Percentiles rank a stretch among this genome's conserved stretches.
Evolutionary conservation across 2,888 invertebrate species (phyloP).

Genomic region (Melinopterus prodromus): DNA sequence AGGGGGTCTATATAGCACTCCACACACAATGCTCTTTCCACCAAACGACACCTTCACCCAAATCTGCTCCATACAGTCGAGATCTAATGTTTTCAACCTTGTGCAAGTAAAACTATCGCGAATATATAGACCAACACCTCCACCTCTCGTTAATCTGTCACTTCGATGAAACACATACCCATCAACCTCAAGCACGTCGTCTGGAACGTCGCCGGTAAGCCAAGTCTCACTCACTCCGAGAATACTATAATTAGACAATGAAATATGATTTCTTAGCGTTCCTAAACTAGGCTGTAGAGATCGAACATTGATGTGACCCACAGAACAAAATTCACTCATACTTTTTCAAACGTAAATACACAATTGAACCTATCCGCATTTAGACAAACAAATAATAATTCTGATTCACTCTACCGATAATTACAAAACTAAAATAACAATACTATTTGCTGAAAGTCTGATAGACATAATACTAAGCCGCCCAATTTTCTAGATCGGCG

Average conservation of each 20-base stretch:
- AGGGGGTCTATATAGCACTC: background rate
- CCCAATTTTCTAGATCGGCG: too few species aligned
- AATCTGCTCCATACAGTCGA: background rate
- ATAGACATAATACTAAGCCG: too few species aligned
- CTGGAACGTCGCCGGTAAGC: background rate
- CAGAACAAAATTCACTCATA: background rate
- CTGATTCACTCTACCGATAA: too few species aligned
- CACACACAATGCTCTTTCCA: background rate
- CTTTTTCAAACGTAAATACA: too few species aligned
- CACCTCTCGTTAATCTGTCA: background rate
- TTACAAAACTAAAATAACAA: too few species aligned
- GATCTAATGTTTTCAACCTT: background rate
- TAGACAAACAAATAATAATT: too few species aligned
- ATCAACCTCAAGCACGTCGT: background rate
- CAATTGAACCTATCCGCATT: too few species aligned
- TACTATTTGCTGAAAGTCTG: too few species aligned
- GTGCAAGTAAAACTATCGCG: background rate
- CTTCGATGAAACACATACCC: background rate
- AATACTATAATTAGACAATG: background rate
- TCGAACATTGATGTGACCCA: slow-evolving; percentile 4
- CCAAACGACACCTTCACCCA: background rate
- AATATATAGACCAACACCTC: background rate
- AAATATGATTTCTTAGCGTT: background rate
- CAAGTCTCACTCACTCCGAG: background rate
- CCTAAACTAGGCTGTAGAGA: background rate